Percentiles rank a stretch among this genome's conserved stretches.
phyloP scores from a whole-genome alignment of 2,888 invertebrate species.

The Stenodera caucasica region DNA sequence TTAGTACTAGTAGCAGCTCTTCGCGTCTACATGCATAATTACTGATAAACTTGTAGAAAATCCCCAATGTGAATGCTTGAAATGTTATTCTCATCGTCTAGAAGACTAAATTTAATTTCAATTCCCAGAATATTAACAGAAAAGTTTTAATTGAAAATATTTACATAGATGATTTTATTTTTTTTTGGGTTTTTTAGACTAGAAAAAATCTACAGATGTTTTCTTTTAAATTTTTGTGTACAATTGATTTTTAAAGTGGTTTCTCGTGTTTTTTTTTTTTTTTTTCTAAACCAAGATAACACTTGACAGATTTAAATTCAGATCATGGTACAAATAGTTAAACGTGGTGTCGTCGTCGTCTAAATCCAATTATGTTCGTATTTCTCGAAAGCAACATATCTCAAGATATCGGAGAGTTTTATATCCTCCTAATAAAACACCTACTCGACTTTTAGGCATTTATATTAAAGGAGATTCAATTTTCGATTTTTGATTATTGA shows the following conservation, averaged over 20 bases:
- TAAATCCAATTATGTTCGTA: background rate
- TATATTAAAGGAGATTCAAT: too few species aligned
- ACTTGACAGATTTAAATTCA: constrained; percentile 5
- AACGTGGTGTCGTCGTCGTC: background rate
- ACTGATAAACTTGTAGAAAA: background rate
- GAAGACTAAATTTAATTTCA: too few species aligned
- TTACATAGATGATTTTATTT: too few species aligned
- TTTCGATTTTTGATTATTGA: background rate
- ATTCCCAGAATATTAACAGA: too few species aligned
- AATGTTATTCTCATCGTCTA: background rate
- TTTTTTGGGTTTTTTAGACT: too few species aligned
- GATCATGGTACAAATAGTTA: background rate
- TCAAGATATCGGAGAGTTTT: background rate
- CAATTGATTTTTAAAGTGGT: background rate
- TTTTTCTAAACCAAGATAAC: background rate
- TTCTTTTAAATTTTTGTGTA: background rate
- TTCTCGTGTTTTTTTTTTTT: background rate
- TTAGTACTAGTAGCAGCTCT: background rate
- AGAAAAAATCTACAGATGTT: background rate
- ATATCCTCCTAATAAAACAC: constrained; percentile 14
- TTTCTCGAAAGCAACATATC: background rate
- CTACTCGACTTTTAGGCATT: constrained; percentile 17
- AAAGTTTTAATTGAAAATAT: too few species aligned
- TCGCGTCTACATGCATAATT: background rate
- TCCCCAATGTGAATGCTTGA: background rate